Percentiles rank a stretch among this genome's conserved stretches.
Conservation (phyloP, 1,140 invertebrate genomes). For the Drosophila mayri region DNA sequence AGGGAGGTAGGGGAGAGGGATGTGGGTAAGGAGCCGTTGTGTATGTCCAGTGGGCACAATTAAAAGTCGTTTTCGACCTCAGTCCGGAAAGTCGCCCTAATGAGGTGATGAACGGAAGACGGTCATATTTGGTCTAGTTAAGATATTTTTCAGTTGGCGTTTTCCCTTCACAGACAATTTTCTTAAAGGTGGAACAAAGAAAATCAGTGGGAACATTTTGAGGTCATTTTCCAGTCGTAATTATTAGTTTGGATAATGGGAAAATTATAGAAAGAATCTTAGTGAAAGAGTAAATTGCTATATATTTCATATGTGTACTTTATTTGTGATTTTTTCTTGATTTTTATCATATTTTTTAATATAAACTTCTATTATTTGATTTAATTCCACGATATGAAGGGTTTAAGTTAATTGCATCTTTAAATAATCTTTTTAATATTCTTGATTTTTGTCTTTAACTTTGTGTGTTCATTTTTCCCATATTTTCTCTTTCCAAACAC, state of each 20-base stretch:
- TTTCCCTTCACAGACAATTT: conserved; percentile 29
- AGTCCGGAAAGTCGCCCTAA: conserved; percentile 56
- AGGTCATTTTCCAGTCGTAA: conserved; percentile 12
- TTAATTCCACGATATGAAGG: fast-evolving
- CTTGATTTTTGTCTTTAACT: neutral
- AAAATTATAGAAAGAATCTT: neutral
- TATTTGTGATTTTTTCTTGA: neutral
- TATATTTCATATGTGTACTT: neutral
- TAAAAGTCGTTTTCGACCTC: conserved; percentile 70
- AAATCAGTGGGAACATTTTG: conserved; percentile 24
- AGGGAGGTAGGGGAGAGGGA: neutral
- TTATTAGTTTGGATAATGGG: neutral
- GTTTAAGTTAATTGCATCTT: neutral
- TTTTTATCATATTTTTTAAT: neutral
- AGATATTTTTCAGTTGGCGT: conserved; percentile 45
- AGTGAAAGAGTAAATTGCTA: neutral
- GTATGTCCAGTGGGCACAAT: conserved; percentile 71
- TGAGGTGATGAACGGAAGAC: conserved; percentile 76
- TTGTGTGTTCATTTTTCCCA: neutral
- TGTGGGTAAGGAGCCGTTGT: conserved; percentile 6
- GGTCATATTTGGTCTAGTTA: conserved; percentile 51
- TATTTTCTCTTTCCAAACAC: neutral
- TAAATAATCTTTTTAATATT: neutral
- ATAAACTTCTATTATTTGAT: neutral
- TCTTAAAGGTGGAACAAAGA: conserved; percentile 11